A percentile compares a stretch with the other conserved stretches of the same genome.
Conservation (phyloP, 35 echinoderm and acorn worm genomes). For the Lytechinus pictus region DNA sequence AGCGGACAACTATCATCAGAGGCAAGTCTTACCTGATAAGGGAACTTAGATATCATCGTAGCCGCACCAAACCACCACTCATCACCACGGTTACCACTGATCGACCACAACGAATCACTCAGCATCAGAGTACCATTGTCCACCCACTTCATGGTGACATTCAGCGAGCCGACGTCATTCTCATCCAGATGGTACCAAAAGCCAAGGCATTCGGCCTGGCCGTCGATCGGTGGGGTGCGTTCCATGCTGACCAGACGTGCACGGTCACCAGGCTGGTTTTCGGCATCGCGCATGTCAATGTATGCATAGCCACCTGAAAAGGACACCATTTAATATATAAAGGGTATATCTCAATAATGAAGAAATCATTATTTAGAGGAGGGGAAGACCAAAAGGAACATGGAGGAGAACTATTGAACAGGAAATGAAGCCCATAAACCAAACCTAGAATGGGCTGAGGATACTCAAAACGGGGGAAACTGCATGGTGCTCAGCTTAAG, state of each 20-base stretch:
- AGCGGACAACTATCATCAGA: no score
- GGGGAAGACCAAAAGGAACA: no score
- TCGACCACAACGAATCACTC: neutral
- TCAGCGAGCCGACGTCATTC: neutral
- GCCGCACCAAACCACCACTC: slow-evolving; percentile 32
- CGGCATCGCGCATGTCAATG: slow-evolving; percentile 35
- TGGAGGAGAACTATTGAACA: no score
- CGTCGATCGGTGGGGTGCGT: neutral
- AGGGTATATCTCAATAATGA: neutral
- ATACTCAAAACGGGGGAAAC: no score
- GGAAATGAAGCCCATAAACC: no score
- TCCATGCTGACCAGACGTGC: slow-evolving; percentile 69
- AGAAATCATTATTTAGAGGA: no score
- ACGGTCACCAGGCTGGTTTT: slow-evolving; percentile 52
- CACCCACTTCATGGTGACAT: neutral
- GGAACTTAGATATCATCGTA: neutral
- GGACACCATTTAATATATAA: neutral
- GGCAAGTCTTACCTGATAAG: slow-evolving; percentile 22
- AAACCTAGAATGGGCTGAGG: no score
- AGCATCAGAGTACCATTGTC: neutral
- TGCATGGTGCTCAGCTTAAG: no score
- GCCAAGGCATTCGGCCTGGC: slow-evolving; percentile 58
- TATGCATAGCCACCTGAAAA: slow-evolving; percentile 73
- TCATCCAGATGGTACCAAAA: slow-evolving; percentile 89
- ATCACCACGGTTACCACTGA: slow-evolving; percentile 44